A percentile compares a stretch with the other conserved stretches of the same genome.
Evolutionary conservation across 2,888 invertebrate species (phyloP).

Genomic region (Marasmarcha lunaedactyla): DNA sequence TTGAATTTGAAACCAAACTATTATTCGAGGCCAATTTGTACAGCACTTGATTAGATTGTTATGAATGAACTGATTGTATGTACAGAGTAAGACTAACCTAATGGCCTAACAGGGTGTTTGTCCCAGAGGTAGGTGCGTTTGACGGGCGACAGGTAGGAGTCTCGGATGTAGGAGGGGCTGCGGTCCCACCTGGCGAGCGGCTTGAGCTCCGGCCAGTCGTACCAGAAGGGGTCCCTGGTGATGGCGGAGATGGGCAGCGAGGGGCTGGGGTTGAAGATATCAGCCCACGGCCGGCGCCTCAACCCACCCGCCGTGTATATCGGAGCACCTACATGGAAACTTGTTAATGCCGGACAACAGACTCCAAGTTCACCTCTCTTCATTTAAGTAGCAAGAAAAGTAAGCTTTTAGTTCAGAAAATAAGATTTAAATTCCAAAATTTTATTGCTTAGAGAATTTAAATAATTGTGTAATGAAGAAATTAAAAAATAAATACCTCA

Average conservation of each 20-base stretch:
- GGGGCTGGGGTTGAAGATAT: slow-evolving; percentile 85
- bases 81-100: slow-evolving; percentile 79
- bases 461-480: no score
- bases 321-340: slow-evolving; percentile 73
- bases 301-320: slow-evolving; percentile 77
- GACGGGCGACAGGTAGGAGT: slow-evolving; percentile 91
- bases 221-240: slow-evolving; percentile 92
- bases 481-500: slow-evolving; percentile 6
- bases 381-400: no score
- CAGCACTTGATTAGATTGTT: slow-evolving; percentile 31
- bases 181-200: slow-evolving; percentile 80
- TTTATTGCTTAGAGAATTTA: no score
- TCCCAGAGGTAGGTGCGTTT: slow-evolving; percentile 93
- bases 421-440: no score
- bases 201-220: slow-evolving; percentile 83
- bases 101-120: slow-evolving; percentile 90
- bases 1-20: neutral
- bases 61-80: slow-evolving; percentile 27
- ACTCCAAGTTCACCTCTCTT: slow-evolving; percentile 49
- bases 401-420: slow-evolving; percentile 24
- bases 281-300: slow-evolving; percentile 70
- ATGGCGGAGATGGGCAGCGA: slow-evolving; percentile 83
- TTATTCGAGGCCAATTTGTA: slow-evolving; percentile 26
- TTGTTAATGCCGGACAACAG: slow-evolving; percentile 48
- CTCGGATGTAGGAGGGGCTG: slow-evolving; percentile 83